Conservation (phyloP, 2,888 invertebrate species). For the Melanargia galathea region DNA sequence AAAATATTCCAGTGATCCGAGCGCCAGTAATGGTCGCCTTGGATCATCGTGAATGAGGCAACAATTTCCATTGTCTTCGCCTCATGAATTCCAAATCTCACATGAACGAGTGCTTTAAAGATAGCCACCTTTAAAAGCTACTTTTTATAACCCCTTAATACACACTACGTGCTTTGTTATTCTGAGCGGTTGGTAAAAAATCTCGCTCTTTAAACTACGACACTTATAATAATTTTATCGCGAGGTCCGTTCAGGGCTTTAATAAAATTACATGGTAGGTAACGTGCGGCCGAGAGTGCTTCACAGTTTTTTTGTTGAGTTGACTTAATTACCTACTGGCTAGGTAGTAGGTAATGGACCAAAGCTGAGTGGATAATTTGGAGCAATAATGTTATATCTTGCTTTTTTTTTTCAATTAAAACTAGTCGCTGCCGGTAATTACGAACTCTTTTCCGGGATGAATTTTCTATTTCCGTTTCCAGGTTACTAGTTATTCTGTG, state of each 20-base stretch:
- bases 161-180: conserved; percentile 16
- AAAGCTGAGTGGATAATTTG: background rate
- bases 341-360: background rate
- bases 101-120: conserved; percentile 33
- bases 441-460: too few species aligned
- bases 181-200: conserved; percentile 12
- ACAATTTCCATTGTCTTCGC: conserved; percentile 59
- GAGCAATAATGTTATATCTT: background rate
- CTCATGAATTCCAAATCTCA: conserved; percentile 54
- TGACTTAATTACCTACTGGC: conserved; percentile 3
- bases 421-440: too few species aligned
- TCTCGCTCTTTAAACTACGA: background rate
- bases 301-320: background rate
- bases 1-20: conserved; percentile 43
- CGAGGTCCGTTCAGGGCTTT: background rate
- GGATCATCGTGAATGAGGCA: conserved; percentile 53
- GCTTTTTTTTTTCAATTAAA: too few species aligned
- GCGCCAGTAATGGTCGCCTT: conserved; percentile 47
- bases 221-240: conserved; percentile 11
- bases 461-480: too few species aligned
- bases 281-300: conserved; percentile 8
- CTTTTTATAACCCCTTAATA: conserved; percentile 29
- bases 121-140: conserved; percentile 25
- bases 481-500: too few species aligned
- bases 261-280: conserved; percentile 5